Conservation (phyloP, 23 tunicate species). For the Trididemnum clinides region DNA sequence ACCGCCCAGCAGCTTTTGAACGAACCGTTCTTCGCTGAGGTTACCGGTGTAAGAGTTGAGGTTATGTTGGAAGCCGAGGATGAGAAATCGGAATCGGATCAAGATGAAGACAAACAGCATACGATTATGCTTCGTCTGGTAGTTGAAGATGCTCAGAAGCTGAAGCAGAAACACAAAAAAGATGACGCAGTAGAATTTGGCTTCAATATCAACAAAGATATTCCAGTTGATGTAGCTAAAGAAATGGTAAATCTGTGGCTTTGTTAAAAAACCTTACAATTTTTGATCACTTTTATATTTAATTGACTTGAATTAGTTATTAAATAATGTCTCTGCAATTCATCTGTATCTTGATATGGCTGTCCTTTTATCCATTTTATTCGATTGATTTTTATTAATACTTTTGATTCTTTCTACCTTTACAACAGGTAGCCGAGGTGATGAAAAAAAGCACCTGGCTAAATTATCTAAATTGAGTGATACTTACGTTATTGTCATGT, state of each 20-base stretch:
- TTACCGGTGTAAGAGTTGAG: constrained; percentile 75
- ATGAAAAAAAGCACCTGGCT: no score
- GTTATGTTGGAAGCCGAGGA: constrained; percentile 45
- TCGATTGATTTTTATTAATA: no score
- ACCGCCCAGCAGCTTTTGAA: constrained; percentile 84
- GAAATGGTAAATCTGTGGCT: constrained; percentile 70
- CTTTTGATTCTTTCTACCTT: no score
- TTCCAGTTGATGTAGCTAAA: constrained; percentile 91
- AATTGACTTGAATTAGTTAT: no score
- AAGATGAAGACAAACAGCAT: constrained; percentile 40
- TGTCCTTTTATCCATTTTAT: no score
- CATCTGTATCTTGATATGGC: no score
- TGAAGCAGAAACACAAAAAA: constrained; percentile 82
- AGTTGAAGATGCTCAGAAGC: constrained; percentile 82
- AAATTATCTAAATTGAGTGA: no score
- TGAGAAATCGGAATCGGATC: constrained; percentile 17
- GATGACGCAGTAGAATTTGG: constrained; percentile 90
- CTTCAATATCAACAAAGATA: constrained; percentile 86
- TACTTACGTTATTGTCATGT: no score
- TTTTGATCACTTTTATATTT: no score
- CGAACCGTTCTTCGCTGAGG: constrained; percentile 82
- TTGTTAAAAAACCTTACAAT: not conserved
- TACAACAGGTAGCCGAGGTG: no score
- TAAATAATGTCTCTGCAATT: no score
- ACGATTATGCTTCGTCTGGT: constrained; percentile 70